Percentiles rank a stretch among this genome's conserved stretches.
These are phyloP conservation scores for Tetragnatha montana DNA, from an alignment of 2,888 invertebrate genomes.

Conservation along the genomic window DNA sequence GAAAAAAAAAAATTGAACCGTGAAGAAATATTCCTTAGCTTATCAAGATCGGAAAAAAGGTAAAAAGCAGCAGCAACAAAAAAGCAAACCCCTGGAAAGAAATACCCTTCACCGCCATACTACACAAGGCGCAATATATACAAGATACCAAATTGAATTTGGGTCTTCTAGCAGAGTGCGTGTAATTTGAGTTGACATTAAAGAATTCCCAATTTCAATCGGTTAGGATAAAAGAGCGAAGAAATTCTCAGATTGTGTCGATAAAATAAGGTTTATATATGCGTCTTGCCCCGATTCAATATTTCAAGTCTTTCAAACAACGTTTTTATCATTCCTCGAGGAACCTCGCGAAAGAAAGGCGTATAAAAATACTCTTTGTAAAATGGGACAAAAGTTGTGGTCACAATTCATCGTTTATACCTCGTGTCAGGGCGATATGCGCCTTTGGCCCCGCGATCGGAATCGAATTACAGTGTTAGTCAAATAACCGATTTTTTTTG, in stretches of 20 bases:
- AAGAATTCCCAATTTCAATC: conserved; percentile 46
- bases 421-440: background rate
- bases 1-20: background rate
- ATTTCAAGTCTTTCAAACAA: conserved; percentile 23
- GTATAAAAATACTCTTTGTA: conserved; percentile 9
- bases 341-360: background rate
- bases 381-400: conserved; percentile 22
- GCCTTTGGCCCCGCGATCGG: background rate
- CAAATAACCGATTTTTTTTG: background rate
- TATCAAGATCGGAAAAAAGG: conserved; percentile 33
- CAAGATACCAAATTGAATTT: conserved; percentile 55
- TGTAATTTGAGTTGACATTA: conserved; percentile 63
- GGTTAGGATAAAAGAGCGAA: conserved; percentile 31
- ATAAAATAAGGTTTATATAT: conserved; percentile 51
- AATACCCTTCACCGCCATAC: conserved; percentile 46
- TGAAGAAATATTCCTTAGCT: conserved; percentile 30
- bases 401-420: conserved; percentile 13
- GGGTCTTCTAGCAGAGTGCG: conserved; percentile 34
- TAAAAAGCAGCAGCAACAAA: background rate
- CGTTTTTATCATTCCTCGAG: conserved; percentile 17
- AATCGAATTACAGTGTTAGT: background rate
- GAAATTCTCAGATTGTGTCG: conserved; percentile 42
- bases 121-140: conserved; percentile 51
- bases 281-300: conserved; percentile 21
- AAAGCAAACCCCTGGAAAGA: conserved; percentile 18